Percentiles rank a stretch among this genome's conserved stretches.
Evolutionary conservation across 2,797 vertebrate species (phyloP).

Genomic region (Arvicola amphibius): DNA sequence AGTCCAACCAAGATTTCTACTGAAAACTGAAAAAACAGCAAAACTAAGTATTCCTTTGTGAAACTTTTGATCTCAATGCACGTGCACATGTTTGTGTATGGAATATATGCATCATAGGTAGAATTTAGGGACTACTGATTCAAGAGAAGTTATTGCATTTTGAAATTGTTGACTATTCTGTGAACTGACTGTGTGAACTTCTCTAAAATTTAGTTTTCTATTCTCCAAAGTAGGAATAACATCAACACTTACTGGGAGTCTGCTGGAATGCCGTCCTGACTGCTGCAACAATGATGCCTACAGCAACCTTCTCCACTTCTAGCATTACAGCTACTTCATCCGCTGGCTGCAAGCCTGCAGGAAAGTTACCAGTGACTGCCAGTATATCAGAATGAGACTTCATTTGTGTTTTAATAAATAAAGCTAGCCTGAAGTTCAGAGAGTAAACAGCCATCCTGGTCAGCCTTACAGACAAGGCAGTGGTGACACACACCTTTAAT

Average conservation of each 20-base stretch:
- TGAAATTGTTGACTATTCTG: neutral
- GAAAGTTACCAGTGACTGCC: neutral
- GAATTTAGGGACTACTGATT: neutral
- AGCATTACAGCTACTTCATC: neutral
- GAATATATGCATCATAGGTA: neutral
- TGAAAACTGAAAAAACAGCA: conserved; percentile 2
- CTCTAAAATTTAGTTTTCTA: conserved; percentile 44
- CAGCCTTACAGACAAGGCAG: no score
- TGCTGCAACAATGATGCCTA: no score
- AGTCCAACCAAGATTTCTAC: neutral
- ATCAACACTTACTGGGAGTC: neutral
- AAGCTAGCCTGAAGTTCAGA: no score
- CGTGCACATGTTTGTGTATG: neutral
- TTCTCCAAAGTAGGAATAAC: conserved; percentile 19
- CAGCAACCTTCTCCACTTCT: neutral
- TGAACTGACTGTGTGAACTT: neutral
- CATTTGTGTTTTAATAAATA: no score
- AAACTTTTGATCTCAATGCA: neutral
- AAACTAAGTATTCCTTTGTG: neutral
- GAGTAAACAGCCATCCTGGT: no score
- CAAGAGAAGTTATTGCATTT: neutral
- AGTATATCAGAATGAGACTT: no score
- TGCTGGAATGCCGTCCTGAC: neutral
- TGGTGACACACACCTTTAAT: no score
- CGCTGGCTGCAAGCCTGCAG: neutral